These are phyloP conservation scores for Patiria pectinifera DNA, from an alignment of 53 echinoderm and acorn worm species.

Conservation along the genomic window DNA sequence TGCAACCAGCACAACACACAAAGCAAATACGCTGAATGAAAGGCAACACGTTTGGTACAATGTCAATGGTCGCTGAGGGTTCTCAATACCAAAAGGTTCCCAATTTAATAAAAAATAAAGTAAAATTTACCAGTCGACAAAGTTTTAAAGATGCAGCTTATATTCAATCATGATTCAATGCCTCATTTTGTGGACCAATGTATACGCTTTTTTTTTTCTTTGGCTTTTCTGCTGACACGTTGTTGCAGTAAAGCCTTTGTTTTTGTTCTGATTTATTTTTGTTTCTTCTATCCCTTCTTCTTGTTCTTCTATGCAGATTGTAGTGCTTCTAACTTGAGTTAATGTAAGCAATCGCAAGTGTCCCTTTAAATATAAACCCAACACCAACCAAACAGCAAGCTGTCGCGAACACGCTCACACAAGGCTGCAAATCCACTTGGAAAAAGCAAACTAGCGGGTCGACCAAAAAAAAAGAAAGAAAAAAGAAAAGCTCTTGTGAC, in stretches of 20 bases:
- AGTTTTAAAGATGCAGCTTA: not conserved
- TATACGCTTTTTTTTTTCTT: not conserved
- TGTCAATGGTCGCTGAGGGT: not conserved
- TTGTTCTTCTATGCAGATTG: no score
- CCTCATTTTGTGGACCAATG: not conserved
- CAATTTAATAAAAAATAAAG: not conserved
- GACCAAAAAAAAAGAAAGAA: not conserved
- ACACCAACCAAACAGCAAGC: not conserved
- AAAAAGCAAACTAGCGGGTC: constrained; percentile 21
- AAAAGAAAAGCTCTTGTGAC: constrained; percentile 3
- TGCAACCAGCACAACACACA: not conserved
- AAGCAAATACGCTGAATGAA: not conserved
- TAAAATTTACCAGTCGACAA: not conserved
- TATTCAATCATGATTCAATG: no score
- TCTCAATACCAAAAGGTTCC: not conserved
- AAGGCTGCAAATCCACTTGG: constrained; percentile 13
- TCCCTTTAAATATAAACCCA: constrained; percentile 33
- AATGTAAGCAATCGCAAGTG: not conserved
- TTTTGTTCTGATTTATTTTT: no score
- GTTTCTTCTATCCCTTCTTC: no score
- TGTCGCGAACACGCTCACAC: constrained; percentile 20
- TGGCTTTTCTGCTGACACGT: no score
- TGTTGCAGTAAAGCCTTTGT: no score
- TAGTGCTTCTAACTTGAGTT: not conserved
- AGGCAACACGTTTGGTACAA: constrained; percentile 4